phyloP scores from a whole-genome alignment of 2,888 invertebrate species.

The Alviniconcha strummeri region DNA sequence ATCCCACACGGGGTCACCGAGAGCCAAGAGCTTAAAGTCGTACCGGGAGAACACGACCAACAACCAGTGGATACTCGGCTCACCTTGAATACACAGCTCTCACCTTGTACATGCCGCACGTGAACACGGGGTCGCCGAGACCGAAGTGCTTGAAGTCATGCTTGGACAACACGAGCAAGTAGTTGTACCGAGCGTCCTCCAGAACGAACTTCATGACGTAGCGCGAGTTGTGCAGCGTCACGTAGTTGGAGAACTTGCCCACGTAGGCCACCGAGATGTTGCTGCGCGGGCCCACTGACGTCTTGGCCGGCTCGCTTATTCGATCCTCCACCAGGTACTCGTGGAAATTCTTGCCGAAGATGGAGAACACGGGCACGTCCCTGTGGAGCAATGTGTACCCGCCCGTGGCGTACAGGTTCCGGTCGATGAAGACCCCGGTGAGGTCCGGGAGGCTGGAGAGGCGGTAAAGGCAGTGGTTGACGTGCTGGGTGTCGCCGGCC shows the following conservation, averaged over 20 bases:
- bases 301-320: not conserved
- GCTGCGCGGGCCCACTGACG: not conserved
- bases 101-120: conserved; percentile 3
- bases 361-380: conserved; percentile 48
- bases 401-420: conserved; percentile 51
- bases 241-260: conserved; percentile 20
- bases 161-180: not conserved
- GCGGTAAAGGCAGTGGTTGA: conserved; percentile 54
- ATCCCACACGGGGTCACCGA: too few relatives aligned
- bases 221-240: not conserved
- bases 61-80: too few relatives aligned
- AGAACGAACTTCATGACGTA: conserved; percentile 23
- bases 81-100: not conserved
- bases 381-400: conserved; percentile 55
- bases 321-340: conserved; percentile 9
- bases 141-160: not conserved
- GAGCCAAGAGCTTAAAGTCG: too few relatives aligned
- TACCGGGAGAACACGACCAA: too few relatives aligned
- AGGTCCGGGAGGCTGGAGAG: conserved; percentile 55
- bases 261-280: conserved; percentile 21
- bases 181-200: conserved; percentile 24
- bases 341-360: conserved; percentile 16
- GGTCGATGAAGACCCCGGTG: conserved; percentile 59
- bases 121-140: conserved; percentile 11
- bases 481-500: conserved; percentile 35